These are phyloP conservation scores for Brachionus angularis DNA, from an alignment of 1,140 invertebrate genomes.

Conservation along the genomic window DNA sequence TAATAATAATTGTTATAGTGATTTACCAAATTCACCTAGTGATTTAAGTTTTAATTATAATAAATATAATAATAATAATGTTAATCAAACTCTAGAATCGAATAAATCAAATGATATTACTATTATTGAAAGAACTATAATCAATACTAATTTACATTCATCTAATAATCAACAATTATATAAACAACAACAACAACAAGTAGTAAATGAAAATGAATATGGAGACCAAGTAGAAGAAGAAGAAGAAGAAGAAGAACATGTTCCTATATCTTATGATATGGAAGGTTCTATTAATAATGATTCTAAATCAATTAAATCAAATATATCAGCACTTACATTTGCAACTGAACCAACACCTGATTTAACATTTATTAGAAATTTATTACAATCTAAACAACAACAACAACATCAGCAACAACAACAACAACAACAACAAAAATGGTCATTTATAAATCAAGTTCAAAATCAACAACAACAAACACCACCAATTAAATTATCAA, in stretches of 20 bases:
- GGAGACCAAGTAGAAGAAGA: neutral
- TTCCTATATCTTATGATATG: conserved; percentile 20
- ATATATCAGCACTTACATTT: conserved; percentile 15
- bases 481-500: conserved; percentile 5
- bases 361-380: conserved; percentile 17
- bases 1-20: too few species aligned
- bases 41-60: neutral
- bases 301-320: neutral
- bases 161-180: too few species aligned
- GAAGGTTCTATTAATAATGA: conserved; percentile 15
- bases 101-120: conserved; percentile 28
- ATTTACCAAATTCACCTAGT: neutral
- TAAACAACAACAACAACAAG: too few species aligned
- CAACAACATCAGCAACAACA: neutral
- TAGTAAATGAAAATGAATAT: too few species aligned
- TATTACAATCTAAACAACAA: neutral
- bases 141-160: neutral
- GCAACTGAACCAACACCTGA: neutral
- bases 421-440: neutral
- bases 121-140: neutral
- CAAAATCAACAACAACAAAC: neutral
- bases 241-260: conserved; percentile 8
- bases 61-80: neutral
- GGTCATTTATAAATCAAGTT: too few species aligned
- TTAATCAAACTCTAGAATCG: conserved; percentile 1